These are phyloP conservation scores for Hirundichthys speculiger DNA, from an alignment of 2,113 vertebrate species.

Conservation along the genomic window DNA sequence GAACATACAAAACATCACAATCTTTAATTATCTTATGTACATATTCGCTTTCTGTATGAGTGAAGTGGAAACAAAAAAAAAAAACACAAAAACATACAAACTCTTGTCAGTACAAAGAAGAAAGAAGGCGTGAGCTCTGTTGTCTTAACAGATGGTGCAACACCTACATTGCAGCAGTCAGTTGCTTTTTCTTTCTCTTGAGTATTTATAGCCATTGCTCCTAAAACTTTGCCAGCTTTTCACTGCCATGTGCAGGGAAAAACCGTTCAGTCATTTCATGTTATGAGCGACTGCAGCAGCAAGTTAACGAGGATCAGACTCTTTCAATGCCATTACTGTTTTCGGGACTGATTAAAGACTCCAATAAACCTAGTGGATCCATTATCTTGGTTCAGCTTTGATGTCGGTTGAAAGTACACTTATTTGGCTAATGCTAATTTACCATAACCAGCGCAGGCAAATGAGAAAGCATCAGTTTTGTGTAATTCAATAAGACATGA, in stretches of 20 bases:
- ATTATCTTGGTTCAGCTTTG: too few species aligned
- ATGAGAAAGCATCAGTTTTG: too few species aligned
- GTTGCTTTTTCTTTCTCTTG: slow-evolving; percentile 73
- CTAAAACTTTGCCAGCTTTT: slow-evolving; percentile 48
- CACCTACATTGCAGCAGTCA: slow-evolving; percentile 75
- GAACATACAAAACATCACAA: too few species aligned
- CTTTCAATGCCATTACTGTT: neutral
- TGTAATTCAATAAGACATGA: too few species aligned
- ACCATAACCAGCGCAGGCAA: too few species aligned
- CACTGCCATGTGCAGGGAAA: slow-evolving; percentile 43
- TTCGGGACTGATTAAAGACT: too few species aligned
- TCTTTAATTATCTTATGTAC: too few species aligned
- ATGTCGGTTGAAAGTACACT: too few species aligned
- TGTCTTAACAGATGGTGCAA: slow-evolving; percentile 74
- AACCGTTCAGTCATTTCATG: slow-evolving; percentile 33
- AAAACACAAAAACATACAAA: neutral
- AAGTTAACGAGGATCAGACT: slow-evolving; percentile 24
- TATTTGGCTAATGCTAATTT: too few species aligned
- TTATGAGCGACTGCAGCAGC: slow-evolving; percentile 14
- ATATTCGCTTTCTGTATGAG: too few species aligned
- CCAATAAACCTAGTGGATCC: too few species aligned
- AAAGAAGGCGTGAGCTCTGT: slow-evolving; percentile 49
- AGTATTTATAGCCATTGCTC: slow-evolving; percentile 72
- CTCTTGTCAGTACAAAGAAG: slow-evolving; percentile 38
- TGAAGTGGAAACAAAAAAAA: neutral